Percentiles rank a stretch among this genome's conserved stretches.
Evolutionary conservation across 2,888 invertebrate genomes (phyloP).

Genomic region (Cantharis rufa): DNA sequence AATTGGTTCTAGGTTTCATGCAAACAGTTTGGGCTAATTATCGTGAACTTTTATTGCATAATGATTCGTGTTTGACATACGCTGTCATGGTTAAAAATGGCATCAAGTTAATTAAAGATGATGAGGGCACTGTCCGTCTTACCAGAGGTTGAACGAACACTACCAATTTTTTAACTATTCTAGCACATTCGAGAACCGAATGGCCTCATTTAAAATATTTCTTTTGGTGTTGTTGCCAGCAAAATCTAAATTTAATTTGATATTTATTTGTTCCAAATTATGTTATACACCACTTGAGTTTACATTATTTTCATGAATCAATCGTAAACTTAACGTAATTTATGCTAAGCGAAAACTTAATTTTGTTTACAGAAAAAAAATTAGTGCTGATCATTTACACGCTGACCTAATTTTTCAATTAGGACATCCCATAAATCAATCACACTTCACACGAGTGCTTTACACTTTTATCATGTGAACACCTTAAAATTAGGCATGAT

Average conservation of each 20-base stretch:
- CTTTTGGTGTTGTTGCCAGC: slow-evolving; percentile 17
- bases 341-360: neutral
- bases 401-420: neutral
- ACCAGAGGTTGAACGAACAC: slow-evolving; percentile 10
- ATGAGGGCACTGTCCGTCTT: slow-evolving; percentile 9
- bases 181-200: slow-evolving; percentile 6
- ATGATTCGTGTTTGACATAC: neutral
- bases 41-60: slow-evolving; percentile 9
- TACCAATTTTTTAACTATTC: slow-evolving; percentile 8
- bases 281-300: neutral
- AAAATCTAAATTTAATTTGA: slow-evolving; percentile 11
- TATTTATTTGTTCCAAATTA: slow-evolving; percentile 5
- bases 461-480: neutral
- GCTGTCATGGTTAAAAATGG: slow-evolving; percentile 3
- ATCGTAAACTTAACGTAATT: neutral
- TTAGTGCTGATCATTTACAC: neutral
- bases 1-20: neutral
- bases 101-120: slow-evolving; percentile 15
- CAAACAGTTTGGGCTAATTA: neutral
- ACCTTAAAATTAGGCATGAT: neutral
- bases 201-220: slow-evolving; percentile 13
- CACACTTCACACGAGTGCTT: neutral
- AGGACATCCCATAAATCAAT: neutral
- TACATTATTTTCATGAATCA: neutral
- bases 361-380: neutral